Evolutionary conservation across 2,113 vertebrate genomes (phyloP).

Genomic region (Zootoca vivipara): DNA sequence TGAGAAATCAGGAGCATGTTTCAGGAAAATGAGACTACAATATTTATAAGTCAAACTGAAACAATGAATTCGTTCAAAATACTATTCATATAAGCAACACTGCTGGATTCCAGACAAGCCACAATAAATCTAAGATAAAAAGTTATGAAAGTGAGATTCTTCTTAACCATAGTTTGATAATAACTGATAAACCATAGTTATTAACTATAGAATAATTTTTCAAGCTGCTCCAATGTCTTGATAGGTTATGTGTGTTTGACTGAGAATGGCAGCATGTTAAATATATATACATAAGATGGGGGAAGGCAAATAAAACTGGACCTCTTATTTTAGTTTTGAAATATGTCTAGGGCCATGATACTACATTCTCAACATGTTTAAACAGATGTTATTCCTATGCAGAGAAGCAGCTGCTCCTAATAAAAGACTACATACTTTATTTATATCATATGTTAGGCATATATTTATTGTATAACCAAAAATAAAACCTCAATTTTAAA

Average conservation of each 20-base stretch:
- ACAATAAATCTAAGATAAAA: background rate
- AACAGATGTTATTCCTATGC: background rate
- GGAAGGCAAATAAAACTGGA: background rate
- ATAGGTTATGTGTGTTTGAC: too few species aligned
- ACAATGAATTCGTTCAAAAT: background rate
- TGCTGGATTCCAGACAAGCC: background rate
- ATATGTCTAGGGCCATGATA: background rate
- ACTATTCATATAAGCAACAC: too few species aligned
- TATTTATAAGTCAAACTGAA: background rate
- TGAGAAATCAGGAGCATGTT: background rate
- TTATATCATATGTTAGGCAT: background rate
- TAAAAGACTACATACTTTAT: slow-evolving; percentile 6
- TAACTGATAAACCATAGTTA: background rate
- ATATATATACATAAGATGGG: background rate
- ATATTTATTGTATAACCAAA: slow-evolving; percentile 3
- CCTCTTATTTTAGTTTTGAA: slow-evolving; percentile 13
- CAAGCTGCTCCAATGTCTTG: background rate
- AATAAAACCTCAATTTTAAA: background rate
- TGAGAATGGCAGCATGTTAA: background rate
- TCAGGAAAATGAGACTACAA: too few species aligned
- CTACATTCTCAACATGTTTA: slow-evolving; percentile 15
- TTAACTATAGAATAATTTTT: background rate
- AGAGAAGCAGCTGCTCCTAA: slow-evolving; percentile 9
- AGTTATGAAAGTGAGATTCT: background rate
- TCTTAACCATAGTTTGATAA: background rate